These are phyloP conservation scores for Aviceda subcristata DNA, from an alignment of 2,113 vertebrate species.

Conservation along the genomic window DNA sequence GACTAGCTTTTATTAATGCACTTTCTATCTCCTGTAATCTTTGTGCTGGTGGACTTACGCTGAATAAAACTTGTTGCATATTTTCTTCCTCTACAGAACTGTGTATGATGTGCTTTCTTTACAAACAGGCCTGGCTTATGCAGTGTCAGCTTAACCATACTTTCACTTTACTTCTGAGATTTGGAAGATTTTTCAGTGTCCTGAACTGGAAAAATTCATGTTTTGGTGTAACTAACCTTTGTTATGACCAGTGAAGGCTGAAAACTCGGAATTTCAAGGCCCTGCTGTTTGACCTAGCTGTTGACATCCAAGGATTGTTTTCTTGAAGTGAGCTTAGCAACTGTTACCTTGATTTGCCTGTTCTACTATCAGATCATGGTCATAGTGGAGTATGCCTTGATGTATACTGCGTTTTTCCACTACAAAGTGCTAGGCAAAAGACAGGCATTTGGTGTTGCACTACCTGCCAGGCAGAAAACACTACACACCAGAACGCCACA, in stretches of 20 bases:
- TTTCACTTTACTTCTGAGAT: not conserved
- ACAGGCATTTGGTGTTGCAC: not conserved
- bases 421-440: not conserved
- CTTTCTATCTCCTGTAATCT: constrained; percentile 86
- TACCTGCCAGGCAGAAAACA: not conserved
- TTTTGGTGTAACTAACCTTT: not conserved
- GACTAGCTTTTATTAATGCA: constrained; percentile 93
- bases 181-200: not conserved
- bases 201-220: not conserved
- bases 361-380: not conserved
- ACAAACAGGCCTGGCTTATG: not conserved
- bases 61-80: constrained; percentile 78
- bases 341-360: accelerated
- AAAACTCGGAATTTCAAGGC: not conserved
- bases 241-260: not conserved
- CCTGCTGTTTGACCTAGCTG: not conserved
- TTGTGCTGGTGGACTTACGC: constrained; percentile 79
- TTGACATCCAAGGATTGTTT: not conserved
- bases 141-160: not conserved
- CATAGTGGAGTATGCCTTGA: too few species aligned
- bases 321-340: not conserved
- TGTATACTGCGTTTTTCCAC: not conserved
- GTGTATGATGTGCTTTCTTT: not conserved
- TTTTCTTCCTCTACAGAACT: constrained; percentile 58
- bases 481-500: too few species aligned